Base-by-base conservation (phyloP, 2,797 vertebrate species). In the Micromesistius poutassou region DNA sequence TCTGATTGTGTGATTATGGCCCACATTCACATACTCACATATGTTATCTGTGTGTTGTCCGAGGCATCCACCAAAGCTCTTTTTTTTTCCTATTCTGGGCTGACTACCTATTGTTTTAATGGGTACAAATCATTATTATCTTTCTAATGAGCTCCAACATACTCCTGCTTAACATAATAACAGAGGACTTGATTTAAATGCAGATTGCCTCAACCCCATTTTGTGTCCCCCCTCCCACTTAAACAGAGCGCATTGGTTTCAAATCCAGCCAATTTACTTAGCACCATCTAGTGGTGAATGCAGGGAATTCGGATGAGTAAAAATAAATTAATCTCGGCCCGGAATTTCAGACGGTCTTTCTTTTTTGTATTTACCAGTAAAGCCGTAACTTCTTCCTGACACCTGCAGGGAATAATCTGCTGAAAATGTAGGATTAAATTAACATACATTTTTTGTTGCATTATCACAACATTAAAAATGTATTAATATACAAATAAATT, bases 121-220 rank as follows among this genome's bases (percentile, higher is more conserved):
- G 85, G 81, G 14, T 80, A 90, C 86, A 87, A 87, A 86, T 91
- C 83, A 91, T 90, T 81, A 88, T 92, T 90, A 91, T 92, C 85
- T 90, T 91, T 91, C 80, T 91, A 93, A 93, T 92, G 87, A 90
- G 83, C 62, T 87, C 78, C 85, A 90, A 88, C 89, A 77, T 91
- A 90, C 88, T 88, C 78, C 88, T 88, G 86, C 74, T 94, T 92
- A 88, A 77, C 92, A 93, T 92, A 79, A 91, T 80, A 93, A 93
- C 81, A 84, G 73, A 78, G 78, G 38, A 81, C 79, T 81, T 85
- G 1, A 86, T 93, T 91, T 87, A 91, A 84, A 93, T 91, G 90
- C 80, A 90, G 86, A 91, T 86, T 62, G 30, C n/a, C 72, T 71
- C 76, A 50, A 71, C 72, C 42, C 30, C 5, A 10, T 13, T 76